These are phyloP conservation scores for Epirrita christyi DNA, from an alignment of 2,888 invertebrate species.

Conservation along the genomic window DNA sequence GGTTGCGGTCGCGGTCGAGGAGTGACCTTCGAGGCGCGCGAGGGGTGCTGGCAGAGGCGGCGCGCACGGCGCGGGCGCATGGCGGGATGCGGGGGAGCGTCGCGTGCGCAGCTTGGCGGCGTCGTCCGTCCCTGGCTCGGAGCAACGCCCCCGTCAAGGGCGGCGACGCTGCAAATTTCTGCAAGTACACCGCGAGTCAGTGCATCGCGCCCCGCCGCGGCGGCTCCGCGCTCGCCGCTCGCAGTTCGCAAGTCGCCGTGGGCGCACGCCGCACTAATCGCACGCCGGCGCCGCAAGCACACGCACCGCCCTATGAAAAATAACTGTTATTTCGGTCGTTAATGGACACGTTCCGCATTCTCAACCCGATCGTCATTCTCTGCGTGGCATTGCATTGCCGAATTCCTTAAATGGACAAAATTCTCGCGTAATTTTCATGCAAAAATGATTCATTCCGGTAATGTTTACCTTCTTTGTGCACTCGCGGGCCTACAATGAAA, in stretches of 20 bases:
- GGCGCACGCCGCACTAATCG: slow-evolving; percentile 57
- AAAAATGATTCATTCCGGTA: slow-evolving; percentile 39
- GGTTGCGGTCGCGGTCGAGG: slow-evolving; percentile 43
- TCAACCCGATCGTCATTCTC: slow-evolving; percentile 64
- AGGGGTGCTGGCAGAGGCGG: slow-evolving; percentile 51
- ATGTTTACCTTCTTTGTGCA: slow-evolving; percentile 56
- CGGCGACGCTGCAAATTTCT: slow-evolving; percentile 84
- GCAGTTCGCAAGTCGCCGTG: slow-evolving; percentile 61
- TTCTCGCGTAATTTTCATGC: slow-evolving; percentile 49
- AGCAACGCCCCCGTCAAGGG: slow-evolving; percentile 85
- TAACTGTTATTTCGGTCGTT: slow-evolving; percentile 82
- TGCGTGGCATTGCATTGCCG: slow-evolving; percentile 50
- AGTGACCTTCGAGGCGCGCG: slow-evolving; percentile 45
- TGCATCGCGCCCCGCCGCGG: slow-evolving; percentile 84
- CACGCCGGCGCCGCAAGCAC: slow-evolving; percentile 69
- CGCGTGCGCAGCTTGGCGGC: slow-evolving; percentile 73
- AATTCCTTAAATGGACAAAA: slow-evolving; percentile 53
- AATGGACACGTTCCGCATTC: slow-evolving; percentile 81
- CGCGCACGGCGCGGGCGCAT: background rate
- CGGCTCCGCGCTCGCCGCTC: slow-evolving; percentile 76
- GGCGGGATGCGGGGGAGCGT: slow-evolving; percentile 71
- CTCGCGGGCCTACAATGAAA: slow-evolving; percentile 64
- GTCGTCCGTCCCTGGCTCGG: slow-evolving; percentile 81
- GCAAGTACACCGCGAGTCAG: slow-evolving; percentile 81
- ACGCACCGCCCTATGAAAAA: slow-evolving; percentile 76